phyloP scores from a whole-genome alignment of 2,797 vertebrate genomes.

The Hafferia zeledoni region DNA sequence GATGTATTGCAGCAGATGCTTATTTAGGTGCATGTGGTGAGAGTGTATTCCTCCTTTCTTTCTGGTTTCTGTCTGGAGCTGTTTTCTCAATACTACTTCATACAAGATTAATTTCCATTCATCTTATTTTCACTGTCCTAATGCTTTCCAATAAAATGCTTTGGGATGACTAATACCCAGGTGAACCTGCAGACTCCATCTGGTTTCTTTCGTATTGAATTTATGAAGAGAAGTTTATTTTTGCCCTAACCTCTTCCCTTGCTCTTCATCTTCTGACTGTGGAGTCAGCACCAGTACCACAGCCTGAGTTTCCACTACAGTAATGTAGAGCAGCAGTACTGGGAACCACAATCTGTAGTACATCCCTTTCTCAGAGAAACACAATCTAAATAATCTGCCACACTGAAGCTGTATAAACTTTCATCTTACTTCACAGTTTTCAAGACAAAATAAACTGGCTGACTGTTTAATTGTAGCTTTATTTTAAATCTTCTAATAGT shows the following conservation, averaged over 20 bases:
- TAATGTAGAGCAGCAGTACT: no score
- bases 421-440: background rate
- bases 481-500: conserved; percentile 33
- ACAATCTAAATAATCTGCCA: background rate
- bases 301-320: background rate
- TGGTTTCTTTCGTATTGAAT: background rate
- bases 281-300: background rate
- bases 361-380: background rate
- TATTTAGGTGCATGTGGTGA: background rate
- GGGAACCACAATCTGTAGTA: background rate
- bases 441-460: conserved; percentile 26
- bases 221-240: background rate
- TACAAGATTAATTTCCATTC: background rate
- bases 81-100: background rate
- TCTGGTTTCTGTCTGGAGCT: background rate
- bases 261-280: background rate
- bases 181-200: background rate
- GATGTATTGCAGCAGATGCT: background rate
- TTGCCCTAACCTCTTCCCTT: background rate
- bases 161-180: background rate
- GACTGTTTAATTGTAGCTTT: background rate
- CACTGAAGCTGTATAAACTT: background rate
- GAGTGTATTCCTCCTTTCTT: background rate
- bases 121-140: background rate
- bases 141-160: background rate